A percentile compares a stretch with the other conserved stretches of the same genome.
Conservation (phyloP, 2,888 invertebrate species). For the Erynnis tages region DNA sequence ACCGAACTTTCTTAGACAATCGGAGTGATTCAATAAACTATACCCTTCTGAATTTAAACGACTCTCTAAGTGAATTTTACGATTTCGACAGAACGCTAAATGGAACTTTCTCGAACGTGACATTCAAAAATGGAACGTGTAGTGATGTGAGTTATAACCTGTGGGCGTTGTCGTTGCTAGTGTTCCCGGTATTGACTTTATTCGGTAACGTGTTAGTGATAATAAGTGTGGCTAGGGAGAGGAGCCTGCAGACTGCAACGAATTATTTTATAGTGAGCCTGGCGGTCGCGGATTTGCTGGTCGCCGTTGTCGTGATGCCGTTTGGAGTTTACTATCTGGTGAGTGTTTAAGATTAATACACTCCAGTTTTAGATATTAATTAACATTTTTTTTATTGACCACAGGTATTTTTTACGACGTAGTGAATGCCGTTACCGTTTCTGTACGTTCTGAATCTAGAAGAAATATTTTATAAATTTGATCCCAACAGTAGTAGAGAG, state of each 20-base stretch:
- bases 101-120: conserved; percentile 54
- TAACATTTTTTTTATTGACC: neutral
- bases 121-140: conserved; percentile 60
- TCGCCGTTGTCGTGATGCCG: conserved; percentile 99
- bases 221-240: conserved; percentile 94
- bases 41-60: conserved; percentile 50
- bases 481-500: too few relatives aligned
- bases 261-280: conserved; percentile 99
- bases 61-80: conserved; percentile 49
- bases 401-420: neutral
- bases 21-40: conserved; percentile 43
- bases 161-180: conserved; percentile 92
- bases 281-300: conserved; percentile 97
- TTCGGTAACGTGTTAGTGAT: conserved; percentile 99
- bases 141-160: conserved; percentile 84
- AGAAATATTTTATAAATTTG: too few relatives aligned
- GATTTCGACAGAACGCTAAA: conserved; percentile 42
- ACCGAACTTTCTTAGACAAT: conserved; percentile 33
- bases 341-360: conserved; percentile 71
- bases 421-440: too few relatives aligned
- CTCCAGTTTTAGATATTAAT: too few relatives aligned
- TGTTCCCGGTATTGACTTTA: conserved; percentile 95
- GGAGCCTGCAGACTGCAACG: conserved; percentile 96
- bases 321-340: conserved; percentile 99
- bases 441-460: too few relatives aligned